A percentile compares a stretch with the other conserved stretches of the same genome.
Evolutionary conservation across 1,140 invertebrate species (phyloP).

Genomic region (Drosophila kohkoa): DNA sequence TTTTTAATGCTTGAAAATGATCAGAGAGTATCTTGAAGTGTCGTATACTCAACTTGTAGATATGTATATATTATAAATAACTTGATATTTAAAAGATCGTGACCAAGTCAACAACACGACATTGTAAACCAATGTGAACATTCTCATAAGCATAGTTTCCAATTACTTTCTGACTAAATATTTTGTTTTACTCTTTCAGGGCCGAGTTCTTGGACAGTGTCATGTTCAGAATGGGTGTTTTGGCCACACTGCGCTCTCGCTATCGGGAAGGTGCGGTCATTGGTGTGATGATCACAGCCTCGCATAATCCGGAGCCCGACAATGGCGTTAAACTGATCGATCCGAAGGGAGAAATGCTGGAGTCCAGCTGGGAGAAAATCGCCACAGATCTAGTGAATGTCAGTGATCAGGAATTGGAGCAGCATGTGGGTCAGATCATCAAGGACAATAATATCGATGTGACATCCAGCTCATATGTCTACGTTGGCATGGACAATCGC

Average conservation of each 20-base stretch:
- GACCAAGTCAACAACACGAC: no score
- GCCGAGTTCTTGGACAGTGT: slow-evolving; percentile 93
- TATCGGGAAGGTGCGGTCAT: slow-evolving; percentile 91
- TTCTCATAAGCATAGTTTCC: slow-evolving; percentile 11
- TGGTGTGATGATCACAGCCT: slow-evolving; percentile 99
- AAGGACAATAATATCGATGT: slow-evolving; percentile 89
- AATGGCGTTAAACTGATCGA: slow-evolving; percentile 99
- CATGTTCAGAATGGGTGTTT: slow-evolving; percentile 95
- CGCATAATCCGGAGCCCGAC: slow-evolving; percentile 98
- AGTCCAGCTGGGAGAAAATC: slow-evolving; percentile 94
- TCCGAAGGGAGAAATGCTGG: slow-evolving; percentile 98
- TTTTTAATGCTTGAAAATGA: no score
- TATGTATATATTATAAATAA: no score
- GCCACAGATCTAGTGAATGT: slow-evolving; percentile 94
- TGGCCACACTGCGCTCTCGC: slow-evolving; percentile 95
- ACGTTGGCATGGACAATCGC: slow-evolving; percentile 87
- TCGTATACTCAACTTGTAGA: no score
- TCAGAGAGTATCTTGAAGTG: no score
- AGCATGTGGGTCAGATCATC: slow-evolving; percentile 86
- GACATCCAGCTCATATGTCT: slow-evolving; percentile 84
- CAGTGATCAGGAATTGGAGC: slow-evolving; percentile 85
- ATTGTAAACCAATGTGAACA: no score
- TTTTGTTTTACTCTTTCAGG: slow-evolving; percentile 85
- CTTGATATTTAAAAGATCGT: no score
- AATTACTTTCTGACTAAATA: background rate